Base-by-base conservation (phyloP, 2,888 invertebrate species). In the Terebella lapidaria region DNA sequence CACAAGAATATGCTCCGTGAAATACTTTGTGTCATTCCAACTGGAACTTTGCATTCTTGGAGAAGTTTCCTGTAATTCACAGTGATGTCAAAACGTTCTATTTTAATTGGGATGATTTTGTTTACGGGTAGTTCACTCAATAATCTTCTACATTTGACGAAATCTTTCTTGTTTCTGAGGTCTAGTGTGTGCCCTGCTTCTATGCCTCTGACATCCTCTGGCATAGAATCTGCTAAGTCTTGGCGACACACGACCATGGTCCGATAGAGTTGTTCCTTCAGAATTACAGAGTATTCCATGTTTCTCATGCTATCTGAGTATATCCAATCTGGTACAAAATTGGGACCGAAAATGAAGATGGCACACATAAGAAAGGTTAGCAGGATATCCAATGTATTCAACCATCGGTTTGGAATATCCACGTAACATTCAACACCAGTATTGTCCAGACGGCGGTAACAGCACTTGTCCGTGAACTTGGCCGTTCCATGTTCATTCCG, bases 321-420 rank as follows among this genome's bases (percentile, higher is more conserved):
- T 42, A 66, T 56, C 59, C 71, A 70, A n/a, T 67, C 61, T 0
- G 77, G 76, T 15, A 76, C 63, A n/a, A 75, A 59, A 28, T 72
- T 58, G 0, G 76, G 77, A 20, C 71, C 70, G 58, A 75, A 75
- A 56, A 75, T 66, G 59, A 77, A 73, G 28, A 76, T 67, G 45
- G 70, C 20, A 3, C 72, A 60, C 62, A 73, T 73, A n/a, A 78
- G 68, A 0, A 69, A 54, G 0, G 70, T 68, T 10, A 78, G 71
- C 51, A 76, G 65, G 4, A 71, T 62, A 59, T 77, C 75, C 42
- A 78, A 65, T 15, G 75, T 70, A 2, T 71, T 67, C 10, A 78
- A 72, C 75, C 76, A 78, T n/a, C 46, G 49, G 51, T 66, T 66
- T n/a, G 62, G 62, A 24, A 55, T 42, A 24, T 52, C 62, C 2